Percentiles rank a stretch among this genome's conserved stretches.
phyloP scores from a whole-genome alignment of 2,888 invertebrate species.

The Drosophila macrospina region DNA sequence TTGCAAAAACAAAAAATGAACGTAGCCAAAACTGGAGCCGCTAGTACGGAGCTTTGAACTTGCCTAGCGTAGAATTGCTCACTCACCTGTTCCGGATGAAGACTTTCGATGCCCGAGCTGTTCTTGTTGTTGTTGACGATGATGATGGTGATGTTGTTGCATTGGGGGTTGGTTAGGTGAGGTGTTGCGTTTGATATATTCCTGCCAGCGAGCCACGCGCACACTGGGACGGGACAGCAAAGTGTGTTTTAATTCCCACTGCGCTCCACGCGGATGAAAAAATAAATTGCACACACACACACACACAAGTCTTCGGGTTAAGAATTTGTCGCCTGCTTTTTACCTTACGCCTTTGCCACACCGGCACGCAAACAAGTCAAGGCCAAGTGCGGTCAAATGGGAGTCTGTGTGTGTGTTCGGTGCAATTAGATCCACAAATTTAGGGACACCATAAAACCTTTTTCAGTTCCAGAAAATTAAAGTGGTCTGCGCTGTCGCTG shows the following conservation, averaged over 20 bases:
- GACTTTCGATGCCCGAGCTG: slow-evolving; percentile 22
- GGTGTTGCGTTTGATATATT: slow-evolving; percentile 7
- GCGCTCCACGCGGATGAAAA: slow-evolving; percentile 67
- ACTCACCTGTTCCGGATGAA: slow-evolving; percentile 58
- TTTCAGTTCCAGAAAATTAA: slow-evolving; percentile 24
- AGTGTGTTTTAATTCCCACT: slow-evolving; percentile 25
- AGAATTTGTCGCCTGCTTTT: slow-evolving; percentile 25
- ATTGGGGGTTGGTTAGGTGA: slow-evolving; percentile 41
- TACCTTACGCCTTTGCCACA: slow-evolving; percentile 23
- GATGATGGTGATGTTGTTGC: slow-evolving; percentile 31
- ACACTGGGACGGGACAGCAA: slow-evolving; percentile 27
- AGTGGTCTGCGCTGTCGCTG: slow-evolving; percentile 44
- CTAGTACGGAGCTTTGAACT: slow-evolving; percentile 35
- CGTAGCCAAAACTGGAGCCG: slow-evolving; percentile 27
- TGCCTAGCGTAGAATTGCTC: slow-evolving; percentile 15
- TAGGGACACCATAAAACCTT: slow-evolving; percentile 12
- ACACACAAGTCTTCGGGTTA: slow-evolving; percentile 19
- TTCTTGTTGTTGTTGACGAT: slow-evolving; percentile 1
- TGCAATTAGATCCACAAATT: slow-evolving; percentile 24
- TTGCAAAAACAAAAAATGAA: slow-evolving; percentile 29
- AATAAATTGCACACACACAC: slow-evolving; percentile 62
- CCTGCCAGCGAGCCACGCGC: slow-evolving; percentile 45
- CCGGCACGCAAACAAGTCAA: slow-evolving; percentile 24
- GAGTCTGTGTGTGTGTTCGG: slow-evolving; percentile 18
- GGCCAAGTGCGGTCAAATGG: slow-evolving; percentile 42